Evolutionary conservation across 1,140 invertebrate genomes (phyloP), one percentile per base, ranked within the genome.

Genomic region (Penaeus indicus): DNA sequence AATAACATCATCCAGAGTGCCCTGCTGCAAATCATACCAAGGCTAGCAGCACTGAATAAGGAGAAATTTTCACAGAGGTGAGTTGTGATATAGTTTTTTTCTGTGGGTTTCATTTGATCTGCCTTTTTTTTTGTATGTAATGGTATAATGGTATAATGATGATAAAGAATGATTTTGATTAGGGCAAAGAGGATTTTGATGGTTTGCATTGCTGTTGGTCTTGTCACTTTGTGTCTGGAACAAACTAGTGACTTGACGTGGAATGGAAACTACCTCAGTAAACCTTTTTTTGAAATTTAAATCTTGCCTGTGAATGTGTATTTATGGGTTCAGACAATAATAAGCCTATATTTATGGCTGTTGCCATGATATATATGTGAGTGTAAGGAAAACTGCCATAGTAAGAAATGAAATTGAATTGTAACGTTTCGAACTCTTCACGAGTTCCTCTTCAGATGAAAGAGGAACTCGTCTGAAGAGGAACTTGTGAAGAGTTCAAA

Each of bases 11-110:
- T 99, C 60, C 98, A 99, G 91, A 96, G 98, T 92, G 95, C 96
- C 1, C 92, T 99, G 18, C 94, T 99, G 85, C 96, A 96, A 38
- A 95, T 99, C 67, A 94, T 99, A 89, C 98, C 98, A n/a, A 94
- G 98, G 84, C 93, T 99, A n/a, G 98, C 97, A 13, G 97, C 97
- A 21, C 98, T 99, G 91, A 96, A 98, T 92, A 96, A 95, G 84
- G 95, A 95, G n/a, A 94, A 95, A 62, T 99, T 99, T 92, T 93
- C 85, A 11, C 80, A 79, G 54, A 88, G 75, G 85, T 91, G 84
- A 83, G 62, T 69, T 32, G 42, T 22, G 10, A 8, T 11, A 25
- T 21, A 82, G 19, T 22, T 69, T 47, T 47, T 89, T 69, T 21
- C 21, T 25, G 47, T 47, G 27, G 84, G 21, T 38, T 38, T 60